A percentile compares a stretch with the other conserved stretches of the same genome.
Evolutionary conservation across 1,140 invertebrate species (phyloP).

Genomic region (Oscheius sp.): DNA sequence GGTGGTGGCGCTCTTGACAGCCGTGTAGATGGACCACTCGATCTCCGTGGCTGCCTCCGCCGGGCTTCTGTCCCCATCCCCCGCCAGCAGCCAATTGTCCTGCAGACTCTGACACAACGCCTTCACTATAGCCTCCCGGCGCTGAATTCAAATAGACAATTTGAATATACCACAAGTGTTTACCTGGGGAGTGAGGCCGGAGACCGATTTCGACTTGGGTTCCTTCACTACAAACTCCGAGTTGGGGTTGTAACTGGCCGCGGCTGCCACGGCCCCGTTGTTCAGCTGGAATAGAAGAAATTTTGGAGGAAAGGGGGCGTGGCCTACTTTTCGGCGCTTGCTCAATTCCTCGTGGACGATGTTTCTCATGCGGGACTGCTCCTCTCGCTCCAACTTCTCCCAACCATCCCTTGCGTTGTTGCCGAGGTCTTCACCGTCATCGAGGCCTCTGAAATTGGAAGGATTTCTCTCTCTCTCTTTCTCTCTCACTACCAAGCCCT

Average conservation of each 20-base stretch:
- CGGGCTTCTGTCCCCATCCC: neutral
- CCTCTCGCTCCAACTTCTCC: no score
- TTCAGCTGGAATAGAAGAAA: neutral
- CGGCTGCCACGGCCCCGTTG: neutral
- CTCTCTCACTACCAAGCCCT: no score
- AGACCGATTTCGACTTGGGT: neutral
- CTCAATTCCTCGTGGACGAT: no score
- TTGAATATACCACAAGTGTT: neutral
- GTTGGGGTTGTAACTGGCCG: neutral
- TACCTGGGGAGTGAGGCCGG: neutral
- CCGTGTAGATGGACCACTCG: slow-evolving; percentile 8
- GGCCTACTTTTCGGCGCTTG: no score
- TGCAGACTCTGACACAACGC: neutral
- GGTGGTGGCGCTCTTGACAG: slow-evolving; percentile 12
- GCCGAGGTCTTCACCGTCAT: no score
- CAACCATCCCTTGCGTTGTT: no score
- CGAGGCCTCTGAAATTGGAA: no score
- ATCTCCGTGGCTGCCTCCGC: slow-evolving; percentile 1
- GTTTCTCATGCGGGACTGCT: no score
- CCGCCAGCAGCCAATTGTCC: slow-evolving; percentile 2
- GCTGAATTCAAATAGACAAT: neutral
- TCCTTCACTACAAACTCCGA: slow-evolving; percentile 1
- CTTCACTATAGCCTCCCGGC: neutral
- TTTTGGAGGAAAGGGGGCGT: no score
- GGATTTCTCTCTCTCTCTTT: no score